phyloP scores from a whole-genome alignment of 2,113 vertebrate species.

The Tychaedon coryphoeus region DNA sequence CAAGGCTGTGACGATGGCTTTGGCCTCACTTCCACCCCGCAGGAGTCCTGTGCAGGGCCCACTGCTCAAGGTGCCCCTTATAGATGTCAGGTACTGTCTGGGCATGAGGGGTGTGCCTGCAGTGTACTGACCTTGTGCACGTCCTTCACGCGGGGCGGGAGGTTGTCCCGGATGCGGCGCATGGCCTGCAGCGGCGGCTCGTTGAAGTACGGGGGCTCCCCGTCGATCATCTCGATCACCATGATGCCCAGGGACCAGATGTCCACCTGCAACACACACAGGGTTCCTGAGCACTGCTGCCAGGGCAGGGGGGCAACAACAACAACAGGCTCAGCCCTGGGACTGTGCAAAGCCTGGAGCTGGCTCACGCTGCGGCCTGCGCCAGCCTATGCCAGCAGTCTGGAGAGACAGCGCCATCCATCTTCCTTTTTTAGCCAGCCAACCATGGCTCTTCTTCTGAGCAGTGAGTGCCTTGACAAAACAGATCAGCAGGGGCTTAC shows the following conservation, averaged over 20 bases:
- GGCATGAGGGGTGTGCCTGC: accelerated
- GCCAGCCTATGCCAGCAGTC: neutral
- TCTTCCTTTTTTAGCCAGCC: neutral
- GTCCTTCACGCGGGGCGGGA: constrained; percentile 93
- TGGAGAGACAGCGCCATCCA: too few relatives aligned
- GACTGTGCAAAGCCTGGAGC: accelerated
- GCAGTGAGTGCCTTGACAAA: neutral
- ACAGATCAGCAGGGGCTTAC: neutral
- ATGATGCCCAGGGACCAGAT: constrained; percentile 99
- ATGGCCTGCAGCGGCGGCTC: constrained; percentile 98
- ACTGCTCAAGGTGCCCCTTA: neutral
- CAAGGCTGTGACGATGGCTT: accelerated
- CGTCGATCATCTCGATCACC: constrained; percentile 99
- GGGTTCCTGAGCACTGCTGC: neutral
- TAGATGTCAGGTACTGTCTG: accelerated
- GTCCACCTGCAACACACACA: constrained; percentile 78
- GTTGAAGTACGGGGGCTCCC: constrained; percentile 97
- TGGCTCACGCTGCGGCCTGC: accelerated
- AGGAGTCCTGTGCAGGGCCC: accelerated
- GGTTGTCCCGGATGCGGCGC: constrained; percentile 97
- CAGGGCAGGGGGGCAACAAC: too few relatives aligned
- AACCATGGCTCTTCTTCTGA: neutral
- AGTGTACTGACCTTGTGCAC: constrained; percentile 84
- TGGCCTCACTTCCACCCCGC: too few relatives aligned
- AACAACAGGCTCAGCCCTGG: neutral